A percentile compares a stretch with the other conserved stretches of the same genome.
These are phyloP conservation scores for Ophonus ardosiacus DNA, from an alignment of 2,888 invertebrate genomes.

Conservation along the genomic window DNA sequence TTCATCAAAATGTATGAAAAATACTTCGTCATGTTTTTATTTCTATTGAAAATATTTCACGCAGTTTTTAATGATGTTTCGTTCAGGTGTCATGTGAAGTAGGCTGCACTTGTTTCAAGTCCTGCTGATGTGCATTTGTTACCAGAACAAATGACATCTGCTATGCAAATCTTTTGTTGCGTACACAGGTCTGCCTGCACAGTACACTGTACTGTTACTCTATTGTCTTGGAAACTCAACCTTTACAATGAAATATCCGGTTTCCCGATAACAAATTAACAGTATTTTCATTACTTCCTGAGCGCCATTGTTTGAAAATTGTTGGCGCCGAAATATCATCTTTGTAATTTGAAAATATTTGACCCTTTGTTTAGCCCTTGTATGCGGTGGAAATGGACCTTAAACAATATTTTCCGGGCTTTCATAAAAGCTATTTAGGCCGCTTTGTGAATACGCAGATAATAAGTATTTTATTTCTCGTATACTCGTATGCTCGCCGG, in stretches of 20 bases:
- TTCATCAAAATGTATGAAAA: background rate
- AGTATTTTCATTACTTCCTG: slow-evolving; percentile 47
- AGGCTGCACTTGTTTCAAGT: slow-evolving; percentile 14
- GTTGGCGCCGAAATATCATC: slow-evolving; percentile 30
- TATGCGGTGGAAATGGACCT: background rate
- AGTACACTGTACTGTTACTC: slow-evolving; percentile 36
- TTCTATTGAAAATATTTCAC: background rate
- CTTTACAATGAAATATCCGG: slow-evolving; percentile 48
- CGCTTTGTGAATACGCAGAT: background rate
- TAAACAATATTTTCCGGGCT: background rate
- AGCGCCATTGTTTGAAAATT: slow-evolving; percentile 17
- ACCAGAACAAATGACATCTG: slow-evolving; percentile 47
- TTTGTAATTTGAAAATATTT: background rate
- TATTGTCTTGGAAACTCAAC: slow-evolving; percentile 49
- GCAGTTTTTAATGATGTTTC: background rate
- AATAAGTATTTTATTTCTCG: background rate
- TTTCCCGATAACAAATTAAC: slow-evolving; percentile 51
- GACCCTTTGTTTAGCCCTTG: background rate
- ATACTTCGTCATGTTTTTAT: background rate
- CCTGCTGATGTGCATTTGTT: slow-evolving; percentile 41
- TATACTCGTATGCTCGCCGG: background rate
- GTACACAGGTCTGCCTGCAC: slow-evolving; percentile 10
- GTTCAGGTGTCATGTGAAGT: slow-evolving; percentile 16
- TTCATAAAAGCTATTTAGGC: background rate
- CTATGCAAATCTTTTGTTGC: slow-evolving; percentile 45